Evolutionary conservation across 2,888 invertebrate species (phyloP).

Genomic region (Temnothorax unifasciatus): DNA sequence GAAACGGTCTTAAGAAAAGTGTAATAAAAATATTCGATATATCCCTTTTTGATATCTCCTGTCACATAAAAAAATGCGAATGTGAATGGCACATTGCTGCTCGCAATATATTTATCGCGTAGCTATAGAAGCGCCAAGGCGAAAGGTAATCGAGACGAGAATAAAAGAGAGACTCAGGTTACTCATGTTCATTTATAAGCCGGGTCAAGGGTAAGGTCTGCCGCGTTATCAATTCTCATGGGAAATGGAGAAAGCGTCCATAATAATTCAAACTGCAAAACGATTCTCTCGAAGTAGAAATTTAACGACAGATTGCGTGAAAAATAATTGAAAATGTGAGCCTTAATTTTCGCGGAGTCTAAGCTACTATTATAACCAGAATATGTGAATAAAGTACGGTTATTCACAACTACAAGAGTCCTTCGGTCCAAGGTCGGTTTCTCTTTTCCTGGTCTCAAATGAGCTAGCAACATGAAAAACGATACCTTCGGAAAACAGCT

Average conservation of each 20-base stretch:
- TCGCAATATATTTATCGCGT: conserved; percentile 25
- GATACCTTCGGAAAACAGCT: background rate
- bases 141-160: conserved; percentile 47
- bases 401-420: background rate
- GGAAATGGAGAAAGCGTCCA: background rate
- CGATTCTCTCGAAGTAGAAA: background rate
- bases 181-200: conserved; percentile 57
- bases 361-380: background rate
- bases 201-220: conserved; percentile 37
- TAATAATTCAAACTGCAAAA: background rate
- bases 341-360: background rate
- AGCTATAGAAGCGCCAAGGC: conserved; percentile 40
- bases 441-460: conserved; percentile 19
- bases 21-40: background rate
- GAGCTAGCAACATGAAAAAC: background rate
- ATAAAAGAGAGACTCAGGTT: conserved; percentile 35
- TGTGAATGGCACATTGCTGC: conserved; percentile 18
- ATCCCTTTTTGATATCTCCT: background rate
- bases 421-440: conserved; percentile 24
- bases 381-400: background rate
- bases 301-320: background rate
- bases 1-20: background rate
- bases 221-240: conserved; percentile 19
- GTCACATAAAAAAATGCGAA: conserved; percentile 13
- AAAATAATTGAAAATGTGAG: conserved; percentile 18